A percentile compares a stretch with the other conserved stretches of the same genome.
Evolutionary conservation across 2,113 vertebrate species (phyloP).

Genomic region (Mesocricetus auratus): DNA sequence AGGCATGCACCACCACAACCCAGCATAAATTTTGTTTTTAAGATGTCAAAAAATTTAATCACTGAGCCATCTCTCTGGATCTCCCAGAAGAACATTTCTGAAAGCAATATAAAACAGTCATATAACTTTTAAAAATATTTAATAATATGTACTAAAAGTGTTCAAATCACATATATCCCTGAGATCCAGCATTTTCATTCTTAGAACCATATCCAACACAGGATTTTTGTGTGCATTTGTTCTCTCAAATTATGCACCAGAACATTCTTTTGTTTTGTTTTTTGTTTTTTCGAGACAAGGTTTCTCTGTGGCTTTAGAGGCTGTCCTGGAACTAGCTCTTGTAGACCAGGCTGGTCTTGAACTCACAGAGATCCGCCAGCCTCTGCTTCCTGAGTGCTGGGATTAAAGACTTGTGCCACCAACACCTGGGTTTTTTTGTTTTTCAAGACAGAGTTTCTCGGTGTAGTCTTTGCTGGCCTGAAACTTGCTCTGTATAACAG

Average conservation of each 20-base stretch:
- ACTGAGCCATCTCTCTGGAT: not conserved
- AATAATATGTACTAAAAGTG: not conserved
- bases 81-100: not conserved
- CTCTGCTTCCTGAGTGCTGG: not conserved
- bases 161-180: not conserved
- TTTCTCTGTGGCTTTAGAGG: not conserved
- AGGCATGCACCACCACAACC: too few relatives aligned
- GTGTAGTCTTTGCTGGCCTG: too few relatives aligned
- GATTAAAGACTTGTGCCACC: too few relatives aligned
- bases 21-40: not conserved
- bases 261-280: not conserved
- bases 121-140: constrained; percentile 12
- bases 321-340: not conserved
- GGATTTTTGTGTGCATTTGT: not conserved
- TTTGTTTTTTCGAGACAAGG: not conserved
- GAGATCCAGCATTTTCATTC: not conserved
- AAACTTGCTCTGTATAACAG: too few relatives aligned
- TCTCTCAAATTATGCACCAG: not conserved
- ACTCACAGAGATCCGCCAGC: not conserved
- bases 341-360: not conserved
- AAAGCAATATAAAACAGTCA: not conserved
- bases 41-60: not conserved
- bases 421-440: too few relatives aligned
- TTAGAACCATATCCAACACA: not conserved
- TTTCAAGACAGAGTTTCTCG: too few relatives aligned